Evolutionary conservation across 2,888 invertebrate species (phyloP).

Genomic region (Steinernema hermaphroditum): DNA sequence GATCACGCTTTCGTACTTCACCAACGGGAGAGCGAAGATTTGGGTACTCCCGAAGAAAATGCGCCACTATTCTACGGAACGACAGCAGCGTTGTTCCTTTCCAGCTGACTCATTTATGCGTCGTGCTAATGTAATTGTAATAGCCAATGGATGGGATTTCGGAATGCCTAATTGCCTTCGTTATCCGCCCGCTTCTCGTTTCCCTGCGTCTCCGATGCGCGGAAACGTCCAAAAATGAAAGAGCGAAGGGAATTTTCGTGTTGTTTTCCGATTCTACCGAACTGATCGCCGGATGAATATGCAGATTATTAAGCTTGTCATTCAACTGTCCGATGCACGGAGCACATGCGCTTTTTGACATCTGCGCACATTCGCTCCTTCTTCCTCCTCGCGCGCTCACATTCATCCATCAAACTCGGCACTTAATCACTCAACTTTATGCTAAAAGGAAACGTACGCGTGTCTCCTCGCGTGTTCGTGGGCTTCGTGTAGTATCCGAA

Average conservation of each 20-base stretch:
- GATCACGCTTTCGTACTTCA: not conserved
- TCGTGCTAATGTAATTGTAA: conserved; percentile 18
- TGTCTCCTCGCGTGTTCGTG: not conserved
- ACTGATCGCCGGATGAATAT: conserved; percentile 12
- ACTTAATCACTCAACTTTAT: conserved; percentile 30
- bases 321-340: not conserved
- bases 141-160: conserved; percentile 24
- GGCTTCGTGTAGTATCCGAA: not conserved
- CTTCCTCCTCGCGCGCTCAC: not conserved
- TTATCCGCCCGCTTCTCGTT: conserved; percentile 18
- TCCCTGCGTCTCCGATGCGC: not conserved
- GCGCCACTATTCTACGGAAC: not conserved
- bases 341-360: conserved; percentile 4
- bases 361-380: not conserved
- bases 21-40: not conserved
- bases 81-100: not conserved
- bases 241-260: not conserved
- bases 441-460: not conserved
- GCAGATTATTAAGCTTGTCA: not conserved
- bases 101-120: conserved; percentile 15
- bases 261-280: not conserved
- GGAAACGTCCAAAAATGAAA: conserved; percentile 16
- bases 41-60: not conserved
- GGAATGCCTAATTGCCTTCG: conserved; percentile 25
- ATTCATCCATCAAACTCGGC: conserved; percentile 21